Evolutionary conservation across 1,140 invertebrate species (phyloP), one percentile per base, ranked within the genome.

Genomic region (Pachyrhynchus sulphureomaculatus): DNA sequence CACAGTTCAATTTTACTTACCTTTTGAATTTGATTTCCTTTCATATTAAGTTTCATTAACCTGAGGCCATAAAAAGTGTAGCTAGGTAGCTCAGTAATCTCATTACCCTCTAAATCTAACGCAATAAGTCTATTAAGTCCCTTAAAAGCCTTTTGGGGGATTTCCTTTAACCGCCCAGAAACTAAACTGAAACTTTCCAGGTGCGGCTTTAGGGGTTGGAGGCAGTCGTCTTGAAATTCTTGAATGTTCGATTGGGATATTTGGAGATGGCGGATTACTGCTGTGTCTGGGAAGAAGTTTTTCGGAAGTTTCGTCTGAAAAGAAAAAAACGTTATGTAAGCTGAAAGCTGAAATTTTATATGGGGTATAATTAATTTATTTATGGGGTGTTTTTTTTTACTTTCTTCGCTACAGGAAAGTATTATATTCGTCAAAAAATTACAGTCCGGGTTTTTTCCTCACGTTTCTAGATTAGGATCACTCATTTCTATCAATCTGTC

Each of bases 51-150:
- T 75, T 92, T 93, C 42, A 87, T 84, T 26, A 96, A 76, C 18
- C 86, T 85, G 57, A 95, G 78, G 0, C 90, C 91, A 69, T 91
- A 93, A 73, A 95, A 93, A 63, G 88, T 89, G 72, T 94, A 94
- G 68, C 89, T 90, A 0, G 89, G 86, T 26, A 96, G 80, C 62
- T 92, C 87, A 26, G 84, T 82, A 37, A 95, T 92, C 66, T 89
- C 81, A 75, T 95, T 95, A 47, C 86, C 86, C 71, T 93, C 91
- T n/a, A 96, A 82, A 73, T 95, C 90, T 21, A 96, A 77, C 0
- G 86, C 84, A 13, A 85, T 84, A 12, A 95, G 75, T 67, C 86
- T 86, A 13, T 82, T 80, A 62, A 95, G 79, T 5, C 86, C 83
- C 3, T 85, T 83, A 18, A 95, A 80, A 0, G 92, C 86, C 68